These are phyloP conservation scores for Phaethornis superciliosus DNA, from an alignment of 2,113 vertebrate species.

Conservation along the genomic window DNA sequence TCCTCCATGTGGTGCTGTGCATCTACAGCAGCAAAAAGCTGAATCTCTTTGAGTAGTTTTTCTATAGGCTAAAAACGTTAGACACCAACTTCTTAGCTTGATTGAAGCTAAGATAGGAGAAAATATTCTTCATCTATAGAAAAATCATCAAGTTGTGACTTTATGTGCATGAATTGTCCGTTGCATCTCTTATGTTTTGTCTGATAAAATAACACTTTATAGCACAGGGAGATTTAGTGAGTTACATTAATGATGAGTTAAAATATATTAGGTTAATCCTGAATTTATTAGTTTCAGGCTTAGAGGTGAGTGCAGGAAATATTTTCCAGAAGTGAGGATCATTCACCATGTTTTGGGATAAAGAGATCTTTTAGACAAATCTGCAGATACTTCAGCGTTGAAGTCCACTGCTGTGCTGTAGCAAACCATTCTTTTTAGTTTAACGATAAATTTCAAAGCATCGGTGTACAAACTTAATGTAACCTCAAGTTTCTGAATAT, in stretches of 20 bases:
- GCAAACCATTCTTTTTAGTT: background rate
- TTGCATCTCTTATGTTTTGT: constrained; percentile 12
- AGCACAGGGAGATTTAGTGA: background rate
- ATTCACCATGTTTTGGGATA: background rate
- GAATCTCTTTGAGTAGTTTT: background rate
- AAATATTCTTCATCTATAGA: background rate
- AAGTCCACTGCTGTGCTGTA: background rate
- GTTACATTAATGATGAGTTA: constrained; percentile 12
- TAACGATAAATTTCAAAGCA: background rate
- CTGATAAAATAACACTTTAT: background rate
- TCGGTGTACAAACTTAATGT: background rate
- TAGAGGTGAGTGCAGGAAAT: background rate
- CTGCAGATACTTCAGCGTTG: background rate
- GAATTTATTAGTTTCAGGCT: background rate
- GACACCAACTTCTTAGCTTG: background rate
- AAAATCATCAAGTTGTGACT: constrained; percentile 14
- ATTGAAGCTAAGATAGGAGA: constrained; percentile 5
- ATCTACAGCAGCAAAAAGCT: constrained; percentile 2
- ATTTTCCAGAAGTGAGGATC: background rate
- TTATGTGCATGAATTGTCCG: background rate
- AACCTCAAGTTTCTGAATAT: background rate
- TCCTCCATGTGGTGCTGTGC: constrained; percentile 68
- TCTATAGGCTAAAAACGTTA: background rate
- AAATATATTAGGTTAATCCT: background rate
- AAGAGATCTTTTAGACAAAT: background rate